Percentiles rank a stretch among this genome's conserved stretches.
Evolutionary conservation across 2,888 invertebrate species (phyloP).

Genomic region (Lamellibrachia satsuma): DNA sequence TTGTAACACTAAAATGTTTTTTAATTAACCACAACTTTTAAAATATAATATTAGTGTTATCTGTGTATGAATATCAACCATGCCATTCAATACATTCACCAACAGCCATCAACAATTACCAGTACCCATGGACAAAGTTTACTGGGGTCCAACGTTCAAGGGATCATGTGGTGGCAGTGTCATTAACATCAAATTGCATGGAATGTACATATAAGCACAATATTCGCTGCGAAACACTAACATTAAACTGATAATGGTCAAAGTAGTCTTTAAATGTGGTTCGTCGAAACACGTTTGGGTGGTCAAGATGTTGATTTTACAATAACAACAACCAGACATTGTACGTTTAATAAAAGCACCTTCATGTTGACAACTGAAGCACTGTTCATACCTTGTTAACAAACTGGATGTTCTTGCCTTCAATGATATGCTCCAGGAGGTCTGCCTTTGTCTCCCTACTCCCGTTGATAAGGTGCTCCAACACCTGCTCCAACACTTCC

Average conservation of each 20-base stretch:
- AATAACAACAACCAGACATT: not conserved
- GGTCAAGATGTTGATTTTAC: not conserved
- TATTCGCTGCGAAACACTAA: not conserved
- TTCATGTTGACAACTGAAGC: not conserved
- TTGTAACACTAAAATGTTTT: too few species aligned
- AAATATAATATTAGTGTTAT: too few species aligned
- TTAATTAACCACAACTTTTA: too few species aligned
- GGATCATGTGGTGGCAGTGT: too few species aligned
- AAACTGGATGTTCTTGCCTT: slow-evolving; percentile 60
- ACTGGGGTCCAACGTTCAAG: too few species aligned
- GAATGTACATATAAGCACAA: not conserved
- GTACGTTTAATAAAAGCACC: not conserved
- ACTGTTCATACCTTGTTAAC: slow-evolving; percentile 58
- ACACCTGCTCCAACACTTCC: slow-evolving; percentile 52
- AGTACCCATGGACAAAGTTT: too few species aligned
- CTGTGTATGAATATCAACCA: too few species aligned
- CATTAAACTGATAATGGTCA: not conserved
- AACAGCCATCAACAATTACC: too few species aligned
- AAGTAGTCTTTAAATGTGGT: not conserved
- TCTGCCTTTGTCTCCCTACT: slow-evolving; percentile 56
- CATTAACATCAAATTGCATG: too few species aligned
- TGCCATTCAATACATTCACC: too few species aligned
- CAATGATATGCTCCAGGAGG: slow-evolving; percentile 54
- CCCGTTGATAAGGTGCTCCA: slow-evolving; percentile 57
- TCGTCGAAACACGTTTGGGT: not conserved